Evolutionary conservation across 2,888 invertebrate genomes (phyloP), one percentile per base, ranked within the genome.

Genomic region (Mamestra brassicae): DNA sequence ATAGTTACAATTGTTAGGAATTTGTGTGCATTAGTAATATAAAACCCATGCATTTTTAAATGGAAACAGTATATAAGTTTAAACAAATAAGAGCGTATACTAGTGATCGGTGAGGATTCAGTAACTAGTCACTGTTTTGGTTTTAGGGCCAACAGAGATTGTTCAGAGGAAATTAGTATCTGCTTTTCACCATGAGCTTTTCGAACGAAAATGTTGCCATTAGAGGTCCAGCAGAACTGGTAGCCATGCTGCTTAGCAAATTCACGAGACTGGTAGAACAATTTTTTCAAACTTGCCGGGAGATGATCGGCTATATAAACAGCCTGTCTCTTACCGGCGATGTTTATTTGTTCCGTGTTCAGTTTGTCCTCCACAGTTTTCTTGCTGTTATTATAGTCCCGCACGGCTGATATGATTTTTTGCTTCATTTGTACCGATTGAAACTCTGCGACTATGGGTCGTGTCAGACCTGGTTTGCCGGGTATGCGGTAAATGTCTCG

Each of bases 251-350:
- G n/a, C 10, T 61, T 42, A 6, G 61, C 61, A 17, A 42, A 61
- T 61, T 61, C 61, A 38, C 61, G 38, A 4, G 60, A 38, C 8
- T 45, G 26, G 42, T 62, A 45, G 5, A 62, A 62, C 45, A 62
- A n/a, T 10, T 45, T 62, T 45, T 62, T 62, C n/a, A 45, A 62
- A 45, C n/a, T n/a, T n/a, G n/a, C n/a, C 0, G 45, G 61, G 10
- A 62, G 45, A 62, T 62, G 45, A n/a, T 62, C 61, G n/a, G 45
- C 61, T 11, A 62, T 45, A 26, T 36, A 45, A n/a, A 62, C 61
- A 45, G 61, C 45, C n/a, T 62, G 61, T 26, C 61, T 45, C n/a
- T 62, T 62, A 8, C 61, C 61, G n/a, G 45, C 45, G n/a, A 62
- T 62, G 11, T 62, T n/a, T n/a, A 62, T 11, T 4, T n/a, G 6